Base-by-base conservation (phyloP, 2,888 invertebrate genomes). In the Antitype chi region DNA sequence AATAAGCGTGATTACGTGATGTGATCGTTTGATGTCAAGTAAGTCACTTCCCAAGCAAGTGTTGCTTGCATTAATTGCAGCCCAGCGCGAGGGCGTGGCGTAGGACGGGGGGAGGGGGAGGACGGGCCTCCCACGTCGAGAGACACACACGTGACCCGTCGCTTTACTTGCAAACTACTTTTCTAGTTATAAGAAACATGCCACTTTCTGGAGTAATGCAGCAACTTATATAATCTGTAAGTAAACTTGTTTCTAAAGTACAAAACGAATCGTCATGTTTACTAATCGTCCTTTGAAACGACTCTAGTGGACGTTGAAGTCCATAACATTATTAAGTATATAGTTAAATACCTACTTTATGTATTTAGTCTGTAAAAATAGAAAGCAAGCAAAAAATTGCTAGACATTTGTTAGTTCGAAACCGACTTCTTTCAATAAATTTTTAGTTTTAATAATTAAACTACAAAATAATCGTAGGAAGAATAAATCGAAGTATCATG, bases 61-160 rank as follows among this genome's bases (percentile, higher is more conserved):
- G 74, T 43, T 7, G 80, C 53, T 38, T 32, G 78, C 82, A 53
- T 60, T n/a, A 76, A 55, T 55, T 38, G 69, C 53, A 60, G 67
- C 0, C 25, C 25, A 47, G 43, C 15, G 28, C 9, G 43, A 43
- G 57, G 9, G 57, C 13, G n/a, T n/a, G 25, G 63, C 25, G 25
- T 13, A 2, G 9, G 43, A 4, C 4, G 28, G 28, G 0, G 15
- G 8, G 4, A n/a, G 57, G 66, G 3, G 13, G 11, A 20, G 49
- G 62, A 43, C 17, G 53, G 63, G 69, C 80, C 80, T 64, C 83
- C 80, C 83, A 78, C 80, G 83, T 53, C 71, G 80, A n/a, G 55
- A 53, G 76, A 55, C n/a, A 13, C 15, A 66, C 80, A 49, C 83
- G 67, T 67, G 67, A 67, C 60, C n/a, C n/a, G 64, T 52, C 43